A percentile compares a stretch with the other conserved stretches of the same genome.
Evolutionary conservation across 1,140 invertebrate species (phyloP).

Genomic region (Diuraphis noxia): DNA sequence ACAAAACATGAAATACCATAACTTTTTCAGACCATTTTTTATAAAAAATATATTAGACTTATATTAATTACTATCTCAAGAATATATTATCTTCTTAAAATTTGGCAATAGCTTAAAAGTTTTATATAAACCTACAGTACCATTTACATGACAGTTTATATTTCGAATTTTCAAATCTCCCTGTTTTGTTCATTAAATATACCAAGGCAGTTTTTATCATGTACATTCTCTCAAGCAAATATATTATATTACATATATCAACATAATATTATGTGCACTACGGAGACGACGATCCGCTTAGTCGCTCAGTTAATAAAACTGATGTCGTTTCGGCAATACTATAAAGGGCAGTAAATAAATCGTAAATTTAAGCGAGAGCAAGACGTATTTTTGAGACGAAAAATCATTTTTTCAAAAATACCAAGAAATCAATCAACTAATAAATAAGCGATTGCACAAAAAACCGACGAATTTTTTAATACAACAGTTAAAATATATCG

Average conservation of each 20-base stretch:
- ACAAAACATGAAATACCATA: not conserved
- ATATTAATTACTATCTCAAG: not conserved
- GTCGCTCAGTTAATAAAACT: not conserved
- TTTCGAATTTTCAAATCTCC: not conserved
- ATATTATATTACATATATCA: not conserved
- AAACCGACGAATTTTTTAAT: not conserved
- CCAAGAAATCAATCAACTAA: not conserved
- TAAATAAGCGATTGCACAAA: not conserved
- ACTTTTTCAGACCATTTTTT: not conserved
- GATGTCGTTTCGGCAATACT: not conserved
- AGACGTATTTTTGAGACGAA: not conserved
- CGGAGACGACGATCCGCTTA: not conserved
- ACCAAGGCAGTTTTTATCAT: not conserved
- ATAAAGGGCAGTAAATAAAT: not conserved
- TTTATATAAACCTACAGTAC: not conserved
- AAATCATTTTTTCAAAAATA: not conserved
- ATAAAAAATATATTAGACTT: not conserved
- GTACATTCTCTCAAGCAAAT: rapidly evolving
- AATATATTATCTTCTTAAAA: not conserved
- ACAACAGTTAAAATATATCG: no score
- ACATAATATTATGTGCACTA: not conserved
- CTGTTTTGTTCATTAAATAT: not conserved
- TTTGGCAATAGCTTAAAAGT: not conserved
- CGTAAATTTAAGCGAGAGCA: not conserved
- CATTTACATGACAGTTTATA: not conserved